phyloP scores from a whole-genome alignment of 2,797 vertebrate genomes.

The Falco berigora region DNA sequence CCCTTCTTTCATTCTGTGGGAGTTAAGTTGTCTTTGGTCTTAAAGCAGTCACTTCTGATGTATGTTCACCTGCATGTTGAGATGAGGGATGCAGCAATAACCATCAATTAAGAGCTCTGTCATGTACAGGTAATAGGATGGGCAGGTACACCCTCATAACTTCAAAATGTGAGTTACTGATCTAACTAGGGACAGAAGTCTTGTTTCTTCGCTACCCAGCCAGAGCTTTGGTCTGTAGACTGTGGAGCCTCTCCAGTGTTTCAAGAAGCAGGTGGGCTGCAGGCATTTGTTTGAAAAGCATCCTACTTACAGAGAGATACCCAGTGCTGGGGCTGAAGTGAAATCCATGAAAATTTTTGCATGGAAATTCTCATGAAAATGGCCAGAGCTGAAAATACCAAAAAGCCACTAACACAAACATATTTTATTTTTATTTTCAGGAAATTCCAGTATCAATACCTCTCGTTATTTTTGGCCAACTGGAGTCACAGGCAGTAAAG shows the following conservation, averaged over 20 bases:
- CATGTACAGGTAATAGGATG: not conserved
- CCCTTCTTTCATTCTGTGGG: not conserved
- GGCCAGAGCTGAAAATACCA: not conserved
- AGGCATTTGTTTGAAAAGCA: not conserved
- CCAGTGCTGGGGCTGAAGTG: not conserved
- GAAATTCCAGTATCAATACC: conserved; percentile 24
- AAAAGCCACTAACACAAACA: not conserved
- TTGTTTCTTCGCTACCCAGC: not conserved
- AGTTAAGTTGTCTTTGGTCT: not conserved
- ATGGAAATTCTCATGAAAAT: conserved; percentile 28
- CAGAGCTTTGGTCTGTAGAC: not conserved
- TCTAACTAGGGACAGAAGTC: not conserved
- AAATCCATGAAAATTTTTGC: not conserved
- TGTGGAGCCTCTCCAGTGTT: not conserved
- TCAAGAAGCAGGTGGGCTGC: not conserved
- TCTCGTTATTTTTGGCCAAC: conserved; percentile 29
- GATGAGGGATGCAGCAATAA: not conserved
- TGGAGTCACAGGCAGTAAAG: not conserved
- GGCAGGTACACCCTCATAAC: not conserved
- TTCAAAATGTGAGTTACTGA: not conserved
- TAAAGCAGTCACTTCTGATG: not conserved
- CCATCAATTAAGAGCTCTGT: not conserved
- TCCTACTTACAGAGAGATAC: not conserved
- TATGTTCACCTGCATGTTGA: not conserved
- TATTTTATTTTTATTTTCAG: not conserved